phyloP scores from a whole-genome alignment of 1,140 invertebrate species.

The Probaryconus sp. region DNA sequence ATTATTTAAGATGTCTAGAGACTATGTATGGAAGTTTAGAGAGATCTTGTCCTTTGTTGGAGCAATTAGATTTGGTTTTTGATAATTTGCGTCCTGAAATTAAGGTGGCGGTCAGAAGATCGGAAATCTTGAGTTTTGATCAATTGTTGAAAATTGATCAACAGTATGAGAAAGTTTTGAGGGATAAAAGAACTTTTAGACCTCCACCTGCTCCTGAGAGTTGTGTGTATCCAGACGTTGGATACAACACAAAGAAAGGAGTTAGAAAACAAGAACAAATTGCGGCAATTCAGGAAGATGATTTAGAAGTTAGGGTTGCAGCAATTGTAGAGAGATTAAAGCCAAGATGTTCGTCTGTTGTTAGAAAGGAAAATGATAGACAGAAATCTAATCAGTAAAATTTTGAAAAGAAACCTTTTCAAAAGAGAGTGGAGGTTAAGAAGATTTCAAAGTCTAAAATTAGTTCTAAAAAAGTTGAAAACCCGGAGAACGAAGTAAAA shows the following conservation, averaged over 20 bases:
- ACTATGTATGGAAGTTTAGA: conserved; percentile 21
- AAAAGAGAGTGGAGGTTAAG: no score
- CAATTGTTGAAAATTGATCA: not conserved
- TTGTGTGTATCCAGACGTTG: conserved; percentile 12
- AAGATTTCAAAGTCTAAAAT: not conserved
- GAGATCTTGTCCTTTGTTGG: not conserved
- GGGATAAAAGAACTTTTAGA: conserved; percentile 12
- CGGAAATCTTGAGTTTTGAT: conserved; percentile 17
- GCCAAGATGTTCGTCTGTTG: conserved; percentile 7
- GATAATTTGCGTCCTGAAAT: conserved; percentile 35
- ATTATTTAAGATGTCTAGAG: conserved; percentile 20
- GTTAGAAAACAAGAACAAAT: not conserved
- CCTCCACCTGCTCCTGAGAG: conserved; percentile 26
- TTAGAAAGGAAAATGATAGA: not conserved
- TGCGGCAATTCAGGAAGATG: not conserved
- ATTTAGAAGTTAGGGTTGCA: not conserved
- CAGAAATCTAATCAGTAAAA: no score
- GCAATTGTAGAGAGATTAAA: conserved; percentile 6
- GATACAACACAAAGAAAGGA: conserved; percentile 10
- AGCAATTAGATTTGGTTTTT: conserved; percentile 29
- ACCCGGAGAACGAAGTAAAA: not conserved
- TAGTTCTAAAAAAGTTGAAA: not conserved
- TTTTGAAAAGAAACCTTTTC: no score
- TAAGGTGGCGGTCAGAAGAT: not conserved
- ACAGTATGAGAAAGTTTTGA: not conserved